phyloP scores from a whole-genome alignment of 2,797 vertebrate species.

The Liasis olivaceus region DNA sequence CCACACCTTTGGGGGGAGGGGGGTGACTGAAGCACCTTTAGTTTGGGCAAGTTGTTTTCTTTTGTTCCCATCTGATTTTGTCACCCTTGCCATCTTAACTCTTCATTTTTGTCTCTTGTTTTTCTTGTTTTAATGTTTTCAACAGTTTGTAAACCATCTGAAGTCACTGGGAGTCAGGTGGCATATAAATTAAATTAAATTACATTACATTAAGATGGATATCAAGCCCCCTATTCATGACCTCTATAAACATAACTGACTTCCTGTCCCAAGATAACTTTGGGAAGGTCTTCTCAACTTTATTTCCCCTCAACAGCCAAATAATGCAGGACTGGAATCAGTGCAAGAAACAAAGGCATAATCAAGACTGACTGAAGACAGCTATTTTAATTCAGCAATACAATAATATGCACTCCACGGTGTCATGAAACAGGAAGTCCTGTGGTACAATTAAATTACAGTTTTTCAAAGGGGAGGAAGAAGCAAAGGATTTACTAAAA shows the following conservation, averaged over 20 bases:
- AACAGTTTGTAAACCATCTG: no score
- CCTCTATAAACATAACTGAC: neutral
- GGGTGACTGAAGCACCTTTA: no score
- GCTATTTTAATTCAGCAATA: neutral
- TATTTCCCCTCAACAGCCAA: neutral
- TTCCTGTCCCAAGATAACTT: neutral
- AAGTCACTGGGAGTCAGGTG: neutral
- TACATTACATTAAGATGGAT: no score
- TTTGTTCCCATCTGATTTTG: no score
- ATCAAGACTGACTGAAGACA: neutral
- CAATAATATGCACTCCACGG: neutral
- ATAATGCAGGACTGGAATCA: neutral
- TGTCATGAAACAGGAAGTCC: neutral
- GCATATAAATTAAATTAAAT: no score
- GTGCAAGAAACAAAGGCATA: neutral
- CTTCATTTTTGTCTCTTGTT: no score
- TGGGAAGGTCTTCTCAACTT: neutral
- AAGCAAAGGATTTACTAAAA: neutral
- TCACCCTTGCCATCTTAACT: no score
- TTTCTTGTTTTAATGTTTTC: no score
- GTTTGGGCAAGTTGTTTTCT: no score
- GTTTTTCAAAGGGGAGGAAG: no score
- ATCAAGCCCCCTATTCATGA: no score
- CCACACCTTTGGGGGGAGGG: no score
- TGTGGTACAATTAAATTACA: neutral